Conservation (phyloP, 2,113 vertebrate genomes). For the Corythaixoides concolor region DNA sequence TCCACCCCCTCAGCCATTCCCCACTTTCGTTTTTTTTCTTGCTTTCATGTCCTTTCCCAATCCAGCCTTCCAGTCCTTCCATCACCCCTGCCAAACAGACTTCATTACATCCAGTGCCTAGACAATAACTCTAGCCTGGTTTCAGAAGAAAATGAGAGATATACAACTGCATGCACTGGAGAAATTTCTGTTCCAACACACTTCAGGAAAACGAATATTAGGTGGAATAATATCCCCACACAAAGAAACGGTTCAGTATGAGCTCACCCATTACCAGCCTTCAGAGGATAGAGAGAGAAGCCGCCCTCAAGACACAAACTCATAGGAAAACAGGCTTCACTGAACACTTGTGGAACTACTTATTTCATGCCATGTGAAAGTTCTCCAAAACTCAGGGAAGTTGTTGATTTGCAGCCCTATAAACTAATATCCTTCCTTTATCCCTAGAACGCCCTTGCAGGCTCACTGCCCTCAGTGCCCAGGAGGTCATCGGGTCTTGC, state of each 20-base stretch:
- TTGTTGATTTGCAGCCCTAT: background rate
- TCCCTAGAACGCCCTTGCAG: background rate
- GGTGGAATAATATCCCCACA: background rate
- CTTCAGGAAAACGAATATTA: background rate
- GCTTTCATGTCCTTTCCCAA: background rate
- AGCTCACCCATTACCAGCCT: background rate
- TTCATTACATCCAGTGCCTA: background rate
- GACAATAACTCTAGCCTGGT: background rate
- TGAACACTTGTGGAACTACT: background rate
- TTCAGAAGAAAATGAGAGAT: background rate
- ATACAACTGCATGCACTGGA: background rate
- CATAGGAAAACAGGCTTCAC: background rate
- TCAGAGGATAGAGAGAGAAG: background rate
- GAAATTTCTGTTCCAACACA: background rate
- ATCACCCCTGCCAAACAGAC: background rate
- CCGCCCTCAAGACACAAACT: background rate
- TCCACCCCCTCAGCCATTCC: background rate
- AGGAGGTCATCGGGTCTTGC: background rate
- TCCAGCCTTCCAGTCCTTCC: background rate
- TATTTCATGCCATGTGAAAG: background rate
- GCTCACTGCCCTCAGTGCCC: background rate
- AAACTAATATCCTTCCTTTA: background rate
- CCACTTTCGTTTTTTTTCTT: background rate
- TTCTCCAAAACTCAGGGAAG: background rate
- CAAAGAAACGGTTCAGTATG: background rate